A percentile compares a stretch with the other conserved stretches of the same genome.
Conservation (phyloP, 2,888 invertebrate genomes). For the Elmis aenea region DNA sequence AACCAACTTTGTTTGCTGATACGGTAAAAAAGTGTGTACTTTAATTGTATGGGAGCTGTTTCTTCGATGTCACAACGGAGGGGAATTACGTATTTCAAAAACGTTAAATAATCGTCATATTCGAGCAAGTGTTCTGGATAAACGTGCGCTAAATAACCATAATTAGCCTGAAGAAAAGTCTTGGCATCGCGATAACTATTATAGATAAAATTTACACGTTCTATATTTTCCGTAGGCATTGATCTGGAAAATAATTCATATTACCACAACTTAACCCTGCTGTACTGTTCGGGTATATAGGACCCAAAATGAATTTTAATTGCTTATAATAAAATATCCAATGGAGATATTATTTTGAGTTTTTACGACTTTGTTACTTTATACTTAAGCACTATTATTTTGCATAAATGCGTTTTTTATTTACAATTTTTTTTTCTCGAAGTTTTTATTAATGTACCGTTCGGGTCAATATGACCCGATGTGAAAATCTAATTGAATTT, state of each 20-base stretch:
- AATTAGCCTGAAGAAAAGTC: slow-evolving; percentile 36
- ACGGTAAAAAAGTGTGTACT: slow-evolving; percentile 24
- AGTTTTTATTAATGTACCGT: too few relatives aligned
- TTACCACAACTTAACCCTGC: neutral
- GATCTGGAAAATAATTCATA: neutral
- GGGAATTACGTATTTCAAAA: too few relatives aligned
- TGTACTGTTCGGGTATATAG: too few relatives aligned
- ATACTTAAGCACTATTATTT: too few relatives aligned
- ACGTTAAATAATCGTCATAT: slow-evolving; percentile 46
- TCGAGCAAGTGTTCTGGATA: slow-evolving; percentile 41
- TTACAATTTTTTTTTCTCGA: too few relatives aligned
- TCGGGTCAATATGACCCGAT: too few relatives aligned
- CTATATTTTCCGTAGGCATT: slow-evolving; percentile 5
- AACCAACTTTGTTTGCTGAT: slow-evolving; percentile 52
- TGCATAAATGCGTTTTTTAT: too few relatives aligned
- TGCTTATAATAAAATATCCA: too few relatives aligned
- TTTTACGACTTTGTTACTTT: too few relatives aligned
- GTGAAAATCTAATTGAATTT: too few relatives aligned
- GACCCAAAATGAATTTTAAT: too few relatives aligned
- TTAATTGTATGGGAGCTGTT: neutral
- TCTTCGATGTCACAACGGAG: slow-evolving; percentile 16
- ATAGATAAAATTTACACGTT: slow-evolving; percentile 32
- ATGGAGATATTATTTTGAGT: too few relatives aligned
- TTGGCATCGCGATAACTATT: slow-evolving; percentile 39
- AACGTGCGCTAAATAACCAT: slow-evolving; percentile 43